phyloP scores from a whole-genome alignment of 2,888 invertebrate species.

The Holacanthella duospinosa region DNA sequence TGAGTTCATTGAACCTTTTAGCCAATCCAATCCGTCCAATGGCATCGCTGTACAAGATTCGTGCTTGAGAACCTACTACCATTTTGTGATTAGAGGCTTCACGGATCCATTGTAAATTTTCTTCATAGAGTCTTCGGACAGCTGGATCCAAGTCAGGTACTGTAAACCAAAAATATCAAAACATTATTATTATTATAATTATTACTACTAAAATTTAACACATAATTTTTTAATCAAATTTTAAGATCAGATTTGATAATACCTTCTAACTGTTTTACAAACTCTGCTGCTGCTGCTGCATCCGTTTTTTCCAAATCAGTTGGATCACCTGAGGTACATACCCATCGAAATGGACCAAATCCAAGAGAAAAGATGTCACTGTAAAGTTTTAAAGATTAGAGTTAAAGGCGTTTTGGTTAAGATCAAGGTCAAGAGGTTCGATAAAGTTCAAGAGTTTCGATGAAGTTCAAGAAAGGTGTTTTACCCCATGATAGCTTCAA shows the following conservation, averaged over 20 bases:
- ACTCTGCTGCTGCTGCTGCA: slow-evolving; percentile 45
- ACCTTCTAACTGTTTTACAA: slow-evolving; percentile 42
- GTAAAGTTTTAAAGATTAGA: slow-evolving; percentile 10
- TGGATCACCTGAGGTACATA: slow-evolving; percentile 48
- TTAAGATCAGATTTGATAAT: too few relatives aligned
- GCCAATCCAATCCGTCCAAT: slow-evolving; percentile 48
- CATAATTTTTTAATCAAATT: too few relatives aligned
- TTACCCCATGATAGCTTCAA: slow-evolving; percentile 55
- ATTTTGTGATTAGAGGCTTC: slow-evolving; percentile 48
- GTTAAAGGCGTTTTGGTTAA: neutral
- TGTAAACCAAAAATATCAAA: neutral
- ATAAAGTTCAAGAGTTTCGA: neutral
- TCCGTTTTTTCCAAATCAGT: slow-evolving; percentile 49
- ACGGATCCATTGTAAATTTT: slow-evolving; percentile 51
- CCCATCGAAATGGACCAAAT: slow-evolving; percentile 57
- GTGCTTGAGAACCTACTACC: slow-evolving; percentile 49
- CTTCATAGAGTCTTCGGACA: slow-evolving; percentile 48
- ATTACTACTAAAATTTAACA: neutral
- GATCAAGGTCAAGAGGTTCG: too few relatives aligned
- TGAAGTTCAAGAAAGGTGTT: too few relatives aligned
- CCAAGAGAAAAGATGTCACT: slow-evolving; percentile 53
- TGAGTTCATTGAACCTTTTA: slow-evolving; percentile 48
- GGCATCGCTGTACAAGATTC: slow-evolving; percentile 53
- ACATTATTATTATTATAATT: slow-evolving; percentile 10
- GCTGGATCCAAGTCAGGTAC: slow-evolving; percentile 40